Conservation (phyloP, 2,888 invertebrate genomes). For the Anarsia innoxiella region DNA sequence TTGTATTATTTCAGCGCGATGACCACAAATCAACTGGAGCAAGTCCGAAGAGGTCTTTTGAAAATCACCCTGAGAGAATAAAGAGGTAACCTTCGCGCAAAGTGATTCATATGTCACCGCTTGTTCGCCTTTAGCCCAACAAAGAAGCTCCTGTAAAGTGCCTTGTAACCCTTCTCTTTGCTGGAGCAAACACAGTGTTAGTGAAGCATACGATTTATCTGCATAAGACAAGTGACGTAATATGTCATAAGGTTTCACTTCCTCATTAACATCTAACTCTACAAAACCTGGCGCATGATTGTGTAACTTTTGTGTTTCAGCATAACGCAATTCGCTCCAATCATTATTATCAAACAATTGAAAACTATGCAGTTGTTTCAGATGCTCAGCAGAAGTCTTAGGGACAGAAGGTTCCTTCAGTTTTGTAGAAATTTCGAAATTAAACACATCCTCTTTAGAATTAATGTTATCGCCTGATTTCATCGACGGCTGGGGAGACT, state of each 20-base stretch:
- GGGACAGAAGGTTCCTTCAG: conserved; percentile 6
- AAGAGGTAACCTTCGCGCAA: conserved; percentile 1
- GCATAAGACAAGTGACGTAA: conserved; percentile 9
- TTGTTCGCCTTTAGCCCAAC: conserved; percentile 6
- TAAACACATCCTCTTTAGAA: neutral
- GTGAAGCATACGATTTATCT: conserved; percentile 14
- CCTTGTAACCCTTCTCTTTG: conserved; percentile 13
- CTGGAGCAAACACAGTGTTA: conserved; percentile 13
- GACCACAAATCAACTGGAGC: conserved; percentile 17
- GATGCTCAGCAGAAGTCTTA: neutral
- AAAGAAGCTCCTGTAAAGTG: conserved; percentile 4
- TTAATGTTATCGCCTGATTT: neutral
- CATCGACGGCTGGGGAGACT: too few relatives aligned
- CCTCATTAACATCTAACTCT: conserved; percentile 15
- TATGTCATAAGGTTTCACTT: conserved; percentile 11
- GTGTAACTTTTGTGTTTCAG: conserved; percentile 5
- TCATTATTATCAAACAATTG: conserved; percentile 1
- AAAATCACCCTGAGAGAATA: conserved; percentile 15
- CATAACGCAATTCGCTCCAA: conserved; percentile 1
- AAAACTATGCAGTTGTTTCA: neutral
- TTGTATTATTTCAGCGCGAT: conserved; percentile 14
- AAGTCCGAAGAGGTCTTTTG: conserved; percentile 12
- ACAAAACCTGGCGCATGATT: conserved; percentile 11
- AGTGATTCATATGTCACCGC: conserved; percentile 1
- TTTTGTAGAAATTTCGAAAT: conserved; percentile 24